Conservation (phyloP, 2,797 vertebrate genomes). For the Tokudaia muenninki region DNA sequence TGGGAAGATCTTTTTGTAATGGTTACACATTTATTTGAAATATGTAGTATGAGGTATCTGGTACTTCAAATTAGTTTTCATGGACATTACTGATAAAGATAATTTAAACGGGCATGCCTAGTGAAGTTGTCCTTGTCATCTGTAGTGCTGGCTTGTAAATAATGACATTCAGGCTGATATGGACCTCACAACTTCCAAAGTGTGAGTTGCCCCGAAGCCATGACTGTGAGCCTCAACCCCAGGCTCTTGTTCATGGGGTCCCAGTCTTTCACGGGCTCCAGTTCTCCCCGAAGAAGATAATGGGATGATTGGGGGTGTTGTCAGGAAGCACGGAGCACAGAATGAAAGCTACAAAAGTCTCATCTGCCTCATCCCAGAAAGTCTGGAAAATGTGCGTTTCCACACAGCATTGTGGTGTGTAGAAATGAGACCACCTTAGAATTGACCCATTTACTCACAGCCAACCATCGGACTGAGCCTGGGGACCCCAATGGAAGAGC, state of each 20-base stretch:
- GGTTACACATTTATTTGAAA: background rate
- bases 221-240: background rate
- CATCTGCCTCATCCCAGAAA: background rate
- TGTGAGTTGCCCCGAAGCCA: background rate
- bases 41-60: background rate
- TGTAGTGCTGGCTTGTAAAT: background rate
- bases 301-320: no score
- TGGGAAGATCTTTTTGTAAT: background rate
- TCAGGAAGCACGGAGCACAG: background rate
- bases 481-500: background rate
- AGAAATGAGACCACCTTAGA: background rate
- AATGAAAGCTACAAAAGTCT: background rate
- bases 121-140: background rate
- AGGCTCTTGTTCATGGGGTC: background rate
- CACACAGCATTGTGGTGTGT: background rate
- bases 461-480: background rate
- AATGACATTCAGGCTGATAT: background rate
- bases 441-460: background rate
- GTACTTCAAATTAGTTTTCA: background rate
- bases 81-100: constrained; percentile 6
- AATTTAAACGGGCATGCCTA: background rate
- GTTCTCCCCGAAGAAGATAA: background rate
- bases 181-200: background rate
- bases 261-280: background rate
- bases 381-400: background rate